Base-by-base conservation (phyloP, 2,888 invertebrate species). In the Drosophila paranaensis region DNA sequence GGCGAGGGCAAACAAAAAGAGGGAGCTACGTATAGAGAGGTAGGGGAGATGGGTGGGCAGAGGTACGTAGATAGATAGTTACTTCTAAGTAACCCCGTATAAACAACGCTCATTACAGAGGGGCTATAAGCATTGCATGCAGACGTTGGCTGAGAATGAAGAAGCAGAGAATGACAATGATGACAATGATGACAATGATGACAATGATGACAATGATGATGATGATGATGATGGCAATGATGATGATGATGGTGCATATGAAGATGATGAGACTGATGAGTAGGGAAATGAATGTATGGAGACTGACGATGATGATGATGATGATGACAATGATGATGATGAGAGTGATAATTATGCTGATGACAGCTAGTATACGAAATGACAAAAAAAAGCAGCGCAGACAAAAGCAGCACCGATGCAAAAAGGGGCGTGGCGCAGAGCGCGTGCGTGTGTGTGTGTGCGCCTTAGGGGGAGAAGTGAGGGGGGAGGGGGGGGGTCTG, bases 41-140 rank as follows among this genome's bases (percentile, higher is more conserved):
- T 16, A 63, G 40, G 3, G 20, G 60, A 50, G 27, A 42, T 39
- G 8, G 40, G 37, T 25, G 16, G 57, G n/a, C 6, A 37, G 27
- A 5, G 57, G 20, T 10, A 30, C n/a, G n/a, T 10, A 48, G 33
- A 53, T 45, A 33, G 57, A 53, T 45, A 33, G 57, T 46, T 45
- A 45, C 25, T 68, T 77, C 61, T 61, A 53, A 57, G 67, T 81
- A 82, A 68, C 71, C 76, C 82, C 80, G 68, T 76, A 84, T 88
- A 85, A 85, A 82, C 67, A 71, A 70, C 54, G 68, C 81, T 86
- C 83, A 86, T 83, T 88, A 88, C 61, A 64, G 6, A 14, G 71
- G 71, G 51, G 66, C 75, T 64, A 66, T 79, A 75, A 66, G 71
- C 79, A 75, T 79, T 77, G 77, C 79, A 77, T 77, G 77, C 53